Evolutionary conservation across 2,888 invertebrate genomes (phyloP).

Genomic region (Linnaemya vulpina): DNA sequence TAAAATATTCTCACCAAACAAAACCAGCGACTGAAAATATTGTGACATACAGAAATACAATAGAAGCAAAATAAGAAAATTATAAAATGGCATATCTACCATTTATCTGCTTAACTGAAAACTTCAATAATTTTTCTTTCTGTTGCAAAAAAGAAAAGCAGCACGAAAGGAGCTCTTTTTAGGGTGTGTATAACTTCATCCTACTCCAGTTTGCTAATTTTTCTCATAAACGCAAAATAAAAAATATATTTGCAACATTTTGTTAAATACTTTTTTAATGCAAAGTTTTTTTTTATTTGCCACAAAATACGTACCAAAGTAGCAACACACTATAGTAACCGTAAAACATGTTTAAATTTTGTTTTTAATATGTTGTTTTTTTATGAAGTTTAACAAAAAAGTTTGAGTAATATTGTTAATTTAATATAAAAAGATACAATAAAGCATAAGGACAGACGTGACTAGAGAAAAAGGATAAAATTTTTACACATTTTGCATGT

Average conservation of each 20-base stretch:
- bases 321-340: constrained; percentile 42
- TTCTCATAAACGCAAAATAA: not conserved
- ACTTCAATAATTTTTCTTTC: too few relatives aligned
- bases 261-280: constrained; percentile 34
- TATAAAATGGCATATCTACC: too few relatives aligned
- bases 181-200: not conserved
- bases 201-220: not conserved
- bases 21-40: too few relatives aligned
- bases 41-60: too few relatives aligned
- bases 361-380: too few relatives aligned
- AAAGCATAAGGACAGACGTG: constrained; percentile 26
- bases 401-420: constrained; percentile 57
- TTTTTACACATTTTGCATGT: constrained; percentile 32
- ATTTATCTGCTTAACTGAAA: too few relatives aligned
- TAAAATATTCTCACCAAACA: too few relatives aligned
- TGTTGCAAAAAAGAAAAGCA: not conserved
- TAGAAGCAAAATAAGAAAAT: too few relatives aligned
- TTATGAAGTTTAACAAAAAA: constrained; percentile 29
- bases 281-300: constrained; percentile 28
- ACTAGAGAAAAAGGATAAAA: constrained; percentile 1
- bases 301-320: constrained; percentile 14
- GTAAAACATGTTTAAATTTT: constrained; percentile 55
- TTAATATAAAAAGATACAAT: constrained; percentile 23
- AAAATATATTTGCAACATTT: constrained; percentile 32
- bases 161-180: too few relatives aligned